Percentiles rank a stretch among this genome's conserved stretches.
phyloP scores from a whole-genome alignment of 2,888 invertebrate species.

The Ctena decussata region DNA sequence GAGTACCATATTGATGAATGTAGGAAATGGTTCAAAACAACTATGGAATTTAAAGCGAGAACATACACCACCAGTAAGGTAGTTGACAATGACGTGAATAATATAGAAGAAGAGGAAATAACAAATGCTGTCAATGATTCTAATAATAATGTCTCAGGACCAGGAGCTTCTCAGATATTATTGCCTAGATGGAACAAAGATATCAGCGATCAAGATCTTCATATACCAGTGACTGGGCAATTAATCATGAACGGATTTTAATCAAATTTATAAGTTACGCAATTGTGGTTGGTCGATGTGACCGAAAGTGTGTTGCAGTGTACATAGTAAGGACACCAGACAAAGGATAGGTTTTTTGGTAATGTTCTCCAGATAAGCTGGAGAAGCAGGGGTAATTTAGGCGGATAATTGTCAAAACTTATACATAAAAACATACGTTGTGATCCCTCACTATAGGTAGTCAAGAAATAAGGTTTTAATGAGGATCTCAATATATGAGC shows the following conservation, averaged over 20 bases:
- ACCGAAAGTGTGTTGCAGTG: too few relatives aligned
- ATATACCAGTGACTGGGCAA: background rate
- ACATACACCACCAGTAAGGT: slow-evolving; percentile 75
- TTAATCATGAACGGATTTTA: background rate
- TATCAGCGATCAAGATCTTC: background rate
- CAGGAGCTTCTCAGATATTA: slow-evolving; percentile 77
- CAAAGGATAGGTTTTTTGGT: too few relatives aligned
- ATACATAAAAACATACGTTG: too few relatives aligned
- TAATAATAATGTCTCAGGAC: slow-evolving; percentile 43
- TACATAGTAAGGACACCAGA: too few relatives aligned
- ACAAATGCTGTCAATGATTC: background rate
- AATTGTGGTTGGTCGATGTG: too few relatives aligned
- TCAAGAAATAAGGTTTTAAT: too few relatives aligned
- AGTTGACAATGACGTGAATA: slow-evolving; percentile 28
- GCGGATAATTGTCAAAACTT: too few relatives aligned
- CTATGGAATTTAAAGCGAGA: slow-evolving; percentile 81
- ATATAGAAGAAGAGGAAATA: background rate
- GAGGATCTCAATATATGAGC: too few relatives aligned
- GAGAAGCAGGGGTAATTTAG: too few relatives aligned
- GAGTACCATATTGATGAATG: slow-evolving; percentile 81
- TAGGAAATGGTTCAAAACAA: slow-evolving; percentile 81
- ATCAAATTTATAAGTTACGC: too few relatives aligned
- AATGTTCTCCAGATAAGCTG: too few relatives aligned
- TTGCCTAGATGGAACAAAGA: slow-evolving; percentile 74
- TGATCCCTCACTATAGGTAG: too few relatives aligned